Evolutionary conservation across 2,797 vertebrate genomes (phyloP).

Genomic region (Aselliscus stoliczkanus): DNA sequence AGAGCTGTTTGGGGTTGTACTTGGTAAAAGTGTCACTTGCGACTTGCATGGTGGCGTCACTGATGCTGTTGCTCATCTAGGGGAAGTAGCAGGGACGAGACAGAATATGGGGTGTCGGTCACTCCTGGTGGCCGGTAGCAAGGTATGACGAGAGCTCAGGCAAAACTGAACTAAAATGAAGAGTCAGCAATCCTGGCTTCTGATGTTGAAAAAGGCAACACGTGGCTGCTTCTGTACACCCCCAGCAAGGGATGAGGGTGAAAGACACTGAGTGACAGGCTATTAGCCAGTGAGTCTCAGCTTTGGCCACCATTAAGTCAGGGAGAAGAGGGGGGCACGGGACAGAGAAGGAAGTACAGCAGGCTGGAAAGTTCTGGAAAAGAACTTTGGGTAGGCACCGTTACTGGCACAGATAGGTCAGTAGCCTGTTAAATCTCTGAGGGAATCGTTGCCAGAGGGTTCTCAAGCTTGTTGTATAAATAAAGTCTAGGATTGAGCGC

Average conservation of each 20-base stretch:
- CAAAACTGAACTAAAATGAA: background rate
- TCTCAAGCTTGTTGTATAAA: background rate
- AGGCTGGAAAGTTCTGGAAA: background rate
- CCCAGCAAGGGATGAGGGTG: rapidly evolving
- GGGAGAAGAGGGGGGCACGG: too few species aligned
- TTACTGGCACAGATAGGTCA: background rate
- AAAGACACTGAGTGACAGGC: background rate
- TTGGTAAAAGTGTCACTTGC: background rate
- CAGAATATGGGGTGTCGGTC: background rate
- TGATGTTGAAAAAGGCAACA: background rate
- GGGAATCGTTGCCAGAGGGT: background rate
- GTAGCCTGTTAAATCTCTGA: background rate
- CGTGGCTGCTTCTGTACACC: background rate
- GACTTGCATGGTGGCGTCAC: background rate
- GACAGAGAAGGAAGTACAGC: background rate
- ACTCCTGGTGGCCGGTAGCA: background rate
- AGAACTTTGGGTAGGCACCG: background rate
- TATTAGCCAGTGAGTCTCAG: rapidly evolving
- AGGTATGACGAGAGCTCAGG: rapidly evolving
- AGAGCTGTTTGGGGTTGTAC: background rate
- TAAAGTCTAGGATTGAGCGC: background rate
- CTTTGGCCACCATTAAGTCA: background rate
- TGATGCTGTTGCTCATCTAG: background rate
- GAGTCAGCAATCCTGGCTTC: background rate
- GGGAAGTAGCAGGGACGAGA: background rate